Evolutionary conservation across 2,113 vertebrate genomes (phyloP).

Genomic region (Sinocyclocheilus anophthalmus): DNA sequence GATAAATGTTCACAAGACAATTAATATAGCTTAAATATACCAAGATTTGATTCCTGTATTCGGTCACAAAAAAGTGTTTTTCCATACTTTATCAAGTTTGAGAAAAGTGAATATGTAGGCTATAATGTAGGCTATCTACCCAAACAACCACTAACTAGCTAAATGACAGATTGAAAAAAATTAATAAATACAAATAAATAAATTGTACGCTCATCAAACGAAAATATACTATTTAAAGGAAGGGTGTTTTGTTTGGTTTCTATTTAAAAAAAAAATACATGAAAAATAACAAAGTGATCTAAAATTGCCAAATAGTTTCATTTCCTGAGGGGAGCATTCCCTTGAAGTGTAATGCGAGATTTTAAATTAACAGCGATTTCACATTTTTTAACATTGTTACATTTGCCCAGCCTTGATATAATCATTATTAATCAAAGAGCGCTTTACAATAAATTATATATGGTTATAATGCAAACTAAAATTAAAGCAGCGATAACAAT

Average conservation of each 20-base stretch:
- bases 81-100: neutral
- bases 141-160: neutral
- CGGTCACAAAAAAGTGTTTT: neutral
- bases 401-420: neutral
- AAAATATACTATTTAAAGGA: neutral
- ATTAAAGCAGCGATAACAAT: neutral
- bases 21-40: neutral
- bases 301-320: neutral
- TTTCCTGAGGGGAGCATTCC: neutral
- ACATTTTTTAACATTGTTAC: neutral
- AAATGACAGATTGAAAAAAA: neutral
- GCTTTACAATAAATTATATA: neutral
- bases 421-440: neutral
- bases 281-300: neutral
- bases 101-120: neutral
- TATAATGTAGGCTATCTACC: neutral
- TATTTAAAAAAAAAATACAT: too few species aligned
- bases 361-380: neutral
- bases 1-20: neutral
- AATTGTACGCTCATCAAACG: neutral
- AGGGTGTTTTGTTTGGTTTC: neutral
- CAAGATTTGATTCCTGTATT: neutral
- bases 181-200: too few species aligned
- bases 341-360: neutral
- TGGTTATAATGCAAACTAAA: neutral